These are phyloP conservation scores for Ophraella communa DNA, from an alignment of 2,888 invertebrate species.

Conservation along the genomic window DNA sequence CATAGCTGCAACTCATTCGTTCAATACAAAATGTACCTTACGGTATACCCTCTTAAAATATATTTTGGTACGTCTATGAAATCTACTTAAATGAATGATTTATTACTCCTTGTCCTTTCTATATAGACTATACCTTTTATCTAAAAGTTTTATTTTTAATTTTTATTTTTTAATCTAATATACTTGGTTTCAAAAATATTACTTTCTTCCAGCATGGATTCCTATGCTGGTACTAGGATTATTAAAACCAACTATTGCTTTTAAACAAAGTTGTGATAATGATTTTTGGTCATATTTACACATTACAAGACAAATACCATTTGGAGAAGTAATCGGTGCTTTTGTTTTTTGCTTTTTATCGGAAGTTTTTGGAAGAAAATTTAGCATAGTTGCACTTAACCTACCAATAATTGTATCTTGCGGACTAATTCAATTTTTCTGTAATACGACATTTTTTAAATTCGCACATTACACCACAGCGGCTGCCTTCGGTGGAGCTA, in stretches of 20 bases:
- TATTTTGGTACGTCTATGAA: no score
- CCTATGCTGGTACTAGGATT: background rate
- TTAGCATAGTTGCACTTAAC: background rate
- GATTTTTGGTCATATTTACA: background rate
- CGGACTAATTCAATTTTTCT: background rate
- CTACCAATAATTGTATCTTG: background rate
- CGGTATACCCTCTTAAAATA: no score
- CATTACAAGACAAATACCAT: background rate
- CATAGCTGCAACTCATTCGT: no score
- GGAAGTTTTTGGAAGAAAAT: conserved; percentile 5
- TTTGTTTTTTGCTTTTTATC: background rate
- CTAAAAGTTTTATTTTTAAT: no score
- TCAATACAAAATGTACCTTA: no score
- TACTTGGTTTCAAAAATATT: no score
- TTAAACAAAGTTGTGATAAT: background rate
- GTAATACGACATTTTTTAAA: background rate
- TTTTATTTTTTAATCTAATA: no score
- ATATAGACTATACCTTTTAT: no score
- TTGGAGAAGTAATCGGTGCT: background rate
- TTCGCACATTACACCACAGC: background rate
- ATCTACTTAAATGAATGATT: no score
- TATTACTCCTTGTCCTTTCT: no score
- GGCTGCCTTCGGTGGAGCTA: background rate
- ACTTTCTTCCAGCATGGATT: background rate
- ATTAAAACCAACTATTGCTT: background rate